Evolutionary conservation across 2,113 vertebrate species (phyloP).

Genomic region (Prolemur simus): DNA sequence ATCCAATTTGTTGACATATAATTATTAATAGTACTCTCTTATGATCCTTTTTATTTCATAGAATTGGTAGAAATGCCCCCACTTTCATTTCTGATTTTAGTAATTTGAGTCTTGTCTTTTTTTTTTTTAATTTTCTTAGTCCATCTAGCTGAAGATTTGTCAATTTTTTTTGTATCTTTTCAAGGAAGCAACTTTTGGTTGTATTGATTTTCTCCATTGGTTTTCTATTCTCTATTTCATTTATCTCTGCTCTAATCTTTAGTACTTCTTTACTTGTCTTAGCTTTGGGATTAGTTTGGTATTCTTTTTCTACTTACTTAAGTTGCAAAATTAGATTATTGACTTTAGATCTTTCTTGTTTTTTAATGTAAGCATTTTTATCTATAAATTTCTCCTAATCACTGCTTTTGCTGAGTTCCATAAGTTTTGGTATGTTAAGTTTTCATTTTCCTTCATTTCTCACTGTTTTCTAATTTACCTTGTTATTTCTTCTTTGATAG

Average conservation of each 20-base stretch:
- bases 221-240: neutral
- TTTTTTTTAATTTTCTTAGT: neutral
- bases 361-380: neutral
- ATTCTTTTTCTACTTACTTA: neutral
- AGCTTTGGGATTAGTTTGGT: neutral
- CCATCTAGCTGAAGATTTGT: neutral
- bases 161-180: neutral
- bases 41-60: neutral
- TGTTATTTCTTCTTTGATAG: neutral
- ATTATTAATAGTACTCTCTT: neutral
- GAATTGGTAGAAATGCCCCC: neutral
- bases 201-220: neutral
- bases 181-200: neutral
- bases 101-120: neutral
- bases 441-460: neutral
- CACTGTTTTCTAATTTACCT: neutral
- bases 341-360: neutral
- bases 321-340: neutral
- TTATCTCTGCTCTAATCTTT: neutral
- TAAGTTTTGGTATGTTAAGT: neutral
- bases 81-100: neutral
- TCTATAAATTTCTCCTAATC: neutral
- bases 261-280: neutral
- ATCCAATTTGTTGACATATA: neutral
- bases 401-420: neutral